Base-by-base conservation (phyloP, 2,113 vertebrate genomes). In the Peromyscus leucopus region DNA sequence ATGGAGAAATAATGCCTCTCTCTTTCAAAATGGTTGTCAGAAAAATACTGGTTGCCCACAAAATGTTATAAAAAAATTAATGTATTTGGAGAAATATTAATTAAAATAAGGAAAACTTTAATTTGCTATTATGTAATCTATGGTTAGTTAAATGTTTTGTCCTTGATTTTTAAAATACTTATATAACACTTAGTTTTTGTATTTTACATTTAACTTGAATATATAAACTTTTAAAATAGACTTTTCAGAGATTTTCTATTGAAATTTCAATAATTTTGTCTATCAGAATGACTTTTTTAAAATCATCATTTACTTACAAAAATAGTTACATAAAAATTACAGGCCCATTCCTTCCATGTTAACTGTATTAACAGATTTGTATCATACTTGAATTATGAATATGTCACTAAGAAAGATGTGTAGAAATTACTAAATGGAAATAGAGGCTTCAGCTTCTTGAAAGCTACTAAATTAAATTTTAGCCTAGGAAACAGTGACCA, bases 1-100 rank as follows among this genome's bases (percentile, higher is more conserved):
- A 88, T 61, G 57, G 65, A 55, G 24, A 96, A 31, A 93, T 97
- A 90, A 94, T 96, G 75, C 31, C 94, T 83, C 17, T 74, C 69
- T 76, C 19, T 79, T 83, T 82, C 22, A 87, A 74, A 90, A 94
- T 31, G 10, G 1, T 36, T 21, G 69, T 55, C 28, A 46, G 42
- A 91, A 15, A 9, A 76, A 88, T 51, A 46, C 2, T 57, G 4
- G 6, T 90, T 86, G 84, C 1, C 57, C 55, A 74, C 17, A 79
- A 48, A 85, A 92, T 90, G 4, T 46, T 80, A 42, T 39, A 63
- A 84, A 39, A 26, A 39, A 63, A 13, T 92, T 39, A 89, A 63
- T 51, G 76, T 84, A 13, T 24, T n/a, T 46, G 61, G 67, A 92
- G 6, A 57, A 84, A 72, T 86, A 85, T 69, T 84, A 12, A 78